These are phyloP conservation scores for Drosophila paracracens DNA, from an alignment of 2,888 invertebrate genomes.

Conservation along the genomic window DNA sequence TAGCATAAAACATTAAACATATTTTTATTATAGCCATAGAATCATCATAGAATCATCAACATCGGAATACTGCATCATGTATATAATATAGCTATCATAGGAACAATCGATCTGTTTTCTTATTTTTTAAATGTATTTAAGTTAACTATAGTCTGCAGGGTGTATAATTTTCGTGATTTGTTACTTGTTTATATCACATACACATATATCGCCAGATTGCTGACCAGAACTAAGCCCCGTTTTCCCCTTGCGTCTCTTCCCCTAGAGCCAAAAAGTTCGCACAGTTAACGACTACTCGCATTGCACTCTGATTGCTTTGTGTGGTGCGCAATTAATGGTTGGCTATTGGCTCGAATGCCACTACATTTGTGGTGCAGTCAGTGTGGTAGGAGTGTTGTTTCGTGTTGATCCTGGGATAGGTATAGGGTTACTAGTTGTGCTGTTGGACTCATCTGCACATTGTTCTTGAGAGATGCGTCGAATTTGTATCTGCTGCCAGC, in stretches of 20 bases:
- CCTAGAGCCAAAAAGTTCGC: conserved; percentile 34
- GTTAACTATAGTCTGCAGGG: not conserved
- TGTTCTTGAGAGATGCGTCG: conserved; percentile 24
- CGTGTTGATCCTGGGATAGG: not conserved
- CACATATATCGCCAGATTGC: conserved; percentile 35
- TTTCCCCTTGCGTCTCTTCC: not conserved
- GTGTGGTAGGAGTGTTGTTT: not conserved
- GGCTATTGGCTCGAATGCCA: conserved; percentile 32
- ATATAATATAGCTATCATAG: not conserved
- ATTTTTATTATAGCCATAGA: not conserved
- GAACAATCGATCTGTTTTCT: not conserved
- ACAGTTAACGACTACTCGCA: conserved; percentile 28
- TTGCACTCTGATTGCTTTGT: conserved; percentile 74
- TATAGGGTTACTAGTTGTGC: not conserved
- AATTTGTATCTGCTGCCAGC: conserved; percentile 36
- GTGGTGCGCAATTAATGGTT: conserved; percentile 72
- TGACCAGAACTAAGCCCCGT: not conserved
- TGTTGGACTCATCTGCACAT: not conserved
- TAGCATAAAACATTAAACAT: not conserved
- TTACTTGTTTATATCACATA: not conserved
- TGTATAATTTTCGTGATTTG: not conserved
- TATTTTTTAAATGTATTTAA: not conserved
- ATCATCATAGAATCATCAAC: not conserved
- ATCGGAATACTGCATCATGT: not conserved
- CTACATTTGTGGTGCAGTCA: conserved; percentile 6